Conservation (phyloP, 2,888 invertebrate genomes). For the Clunio marinus region DNA sequence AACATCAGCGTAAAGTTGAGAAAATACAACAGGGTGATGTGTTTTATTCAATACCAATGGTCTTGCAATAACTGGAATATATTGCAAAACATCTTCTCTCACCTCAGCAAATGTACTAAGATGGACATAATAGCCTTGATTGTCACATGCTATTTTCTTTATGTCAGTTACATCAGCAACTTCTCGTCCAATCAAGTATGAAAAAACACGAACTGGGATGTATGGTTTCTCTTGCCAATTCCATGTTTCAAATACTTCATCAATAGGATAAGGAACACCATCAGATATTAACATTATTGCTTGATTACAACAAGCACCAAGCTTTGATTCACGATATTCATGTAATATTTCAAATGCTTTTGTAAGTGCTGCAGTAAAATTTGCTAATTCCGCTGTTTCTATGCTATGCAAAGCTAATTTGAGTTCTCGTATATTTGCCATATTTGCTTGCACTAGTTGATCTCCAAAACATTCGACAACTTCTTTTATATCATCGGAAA, state of each 20-base stretch:
- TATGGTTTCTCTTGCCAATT: constrained; percentile 74
- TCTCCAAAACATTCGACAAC: constrained; percentile 86
- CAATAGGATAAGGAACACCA: constrained; percentile 91
- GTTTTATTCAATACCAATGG: constrained; percentile 84
- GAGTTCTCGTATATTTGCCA: constrained; percentile 76
- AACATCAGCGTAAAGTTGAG: constrained; percentile 90
- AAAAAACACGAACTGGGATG: constrained; percentile 91
- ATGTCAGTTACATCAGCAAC: constrained; percentile 89
- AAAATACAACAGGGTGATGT: constrained; percentile 92
- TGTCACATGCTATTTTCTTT: constrained; percentile 98
- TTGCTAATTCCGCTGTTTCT: constrained; percentile 84
- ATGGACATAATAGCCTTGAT: constrained; percentile 94
- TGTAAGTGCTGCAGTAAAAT: constrained; percentile 84
- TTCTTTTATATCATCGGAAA: constrained; percentile 74
- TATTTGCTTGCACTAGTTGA: constrained; percentile 83
- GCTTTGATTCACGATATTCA: constrained; percentile 58
- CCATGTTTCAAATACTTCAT: constrained; percentile 84
- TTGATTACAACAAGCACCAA: constrained; percentile 78
- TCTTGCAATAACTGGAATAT: constrained; percentile 93
- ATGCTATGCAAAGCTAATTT: constrained; percentile 74
- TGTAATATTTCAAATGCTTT: constrained; percentile 84
- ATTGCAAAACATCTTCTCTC: constrained; percentile 92
- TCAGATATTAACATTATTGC: constrained; percentile 99
- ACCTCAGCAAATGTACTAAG: constrained; percentile 96
- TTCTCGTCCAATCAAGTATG: constrained; percentile 94